Conservation (phyloP, 1,140 invertebrate species). For the Drosophila melanogaster region Release_6_plus_ISO1_MT NT_033777.3:4727001-4727500, state of each 20-base stretch:
- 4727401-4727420: too few relatives aligned
- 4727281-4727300: background rate
- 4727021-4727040: too few relatives aligned
- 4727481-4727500: too few relatives aligned
- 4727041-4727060: too few relatives aligned
- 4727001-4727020: too few relatives aligned
- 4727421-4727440: too few relatives aligned
- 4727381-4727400: background rate
- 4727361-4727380: background rate
- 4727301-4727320: background rate
- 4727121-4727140: conserved; percentile 34
- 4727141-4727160: conserved; percentile 48
- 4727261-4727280: conserved; percentile 48
- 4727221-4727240: conserved; percentile 33
- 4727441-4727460: too few relatives aligned
- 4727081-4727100: too few relatives aligned
- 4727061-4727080: too few relatives aligned
- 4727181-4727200: conserved; percentile 41
- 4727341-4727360: background rate
- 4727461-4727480: too few relatives aligned
- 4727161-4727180: conserved; percentile 49
- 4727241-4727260: conserved; percentile 47
- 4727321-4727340: background rate
- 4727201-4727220: conserved; percentile 56
- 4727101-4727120: conserved; percentile 2